Base-by-base conservation (phyloP, 2,888 invertebrate species). In the Yponomeuta evonymella region DNA sequence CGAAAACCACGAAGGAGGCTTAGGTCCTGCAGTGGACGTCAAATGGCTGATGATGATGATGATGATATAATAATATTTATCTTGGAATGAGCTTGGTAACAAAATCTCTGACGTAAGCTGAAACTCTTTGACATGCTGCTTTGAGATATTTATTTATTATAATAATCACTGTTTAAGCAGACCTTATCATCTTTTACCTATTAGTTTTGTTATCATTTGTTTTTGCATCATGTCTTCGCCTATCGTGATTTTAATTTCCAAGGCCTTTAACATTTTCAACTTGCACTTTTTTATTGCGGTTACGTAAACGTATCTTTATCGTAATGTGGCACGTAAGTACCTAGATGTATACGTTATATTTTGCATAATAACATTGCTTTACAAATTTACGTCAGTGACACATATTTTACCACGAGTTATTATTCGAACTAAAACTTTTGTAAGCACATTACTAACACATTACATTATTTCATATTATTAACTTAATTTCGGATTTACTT, bases 81-180 rank as follows among this genome's bases (percentile, higher is more conserved):
- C 33, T 65, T 12, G 65, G 64, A 11, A 65, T 5, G 23, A 65
- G 33, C 65, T 67, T 48, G 48, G 67, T 48, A 48, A 67, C 67
- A n/a, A 36, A 36, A 48, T 10, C 67, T 36, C 36, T 67, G 67
- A 67, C 67, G 67, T 9, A 67, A 67, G 48, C 51, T 5, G 51
- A 11, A 51, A 15, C 51, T 51, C 51, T 51, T 51, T 51, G 51
- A 2, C 51, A 51, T 51, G 43, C 51, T 51, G 51, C 51, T 51
- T 51, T 12, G 51, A 51, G 10, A 51, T 10, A 9, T 51, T 51
- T 6, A 51, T 5, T 15, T 3, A 51, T 51, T 12, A 33, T 33
- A 43, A 43, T 43, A 43, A 51, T 51, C 51, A 51, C 11, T 51
- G 51, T 51, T 51, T 51, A 15, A 12, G 51, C 12, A 15, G 51